Conservation (phyloP, 2,113 vertebrate genomes). For the Polypterus bichir region DNA sequence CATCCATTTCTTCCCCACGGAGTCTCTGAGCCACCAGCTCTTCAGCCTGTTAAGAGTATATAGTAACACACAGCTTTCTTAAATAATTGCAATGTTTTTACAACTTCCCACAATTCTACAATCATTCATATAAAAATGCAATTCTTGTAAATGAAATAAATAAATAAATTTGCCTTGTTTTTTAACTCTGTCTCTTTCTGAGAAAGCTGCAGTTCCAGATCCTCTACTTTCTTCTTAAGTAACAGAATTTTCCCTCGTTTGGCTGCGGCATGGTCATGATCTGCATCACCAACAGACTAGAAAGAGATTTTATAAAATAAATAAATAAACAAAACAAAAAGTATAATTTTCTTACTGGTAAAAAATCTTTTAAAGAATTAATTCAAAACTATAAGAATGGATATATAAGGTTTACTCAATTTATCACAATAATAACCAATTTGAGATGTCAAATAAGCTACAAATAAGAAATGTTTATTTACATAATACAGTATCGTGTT, state of each 20-base stretch:
- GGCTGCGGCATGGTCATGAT: constrained; percentile 55
- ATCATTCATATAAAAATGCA: neutral
- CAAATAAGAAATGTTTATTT: too few relatives aligned
- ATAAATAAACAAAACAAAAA: too few relatives aligned
- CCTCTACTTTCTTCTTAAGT: constrained; percentile 69
- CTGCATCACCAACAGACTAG: constrained; percentile 44
- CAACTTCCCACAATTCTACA: neutral
- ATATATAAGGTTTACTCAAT: too few relatives aligned
- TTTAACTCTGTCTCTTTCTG: constrained; percentile 54
- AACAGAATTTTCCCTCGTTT: constrained; percentile 70
- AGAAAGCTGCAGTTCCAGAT: constrained; percentile 62
- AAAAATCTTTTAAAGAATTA: too few relatives aligned
- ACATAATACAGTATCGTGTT: too few relatives aligned
- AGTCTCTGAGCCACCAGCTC: constrained; percentile 49
- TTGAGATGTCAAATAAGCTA: too few relatives aligned
- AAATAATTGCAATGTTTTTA: neutral
- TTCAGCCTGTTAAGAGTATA: constrained; percentile 29
- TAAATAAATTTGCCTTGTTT: constrained; percentile 39
- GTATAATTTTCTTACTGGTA: too few relatives aligned
- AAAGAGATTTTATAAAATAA: neutral
- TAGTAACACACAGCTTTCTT: neutral
- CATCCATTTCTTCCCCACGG: constrained; percentile 66
- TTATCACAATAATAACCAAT: too few relatives aligned
- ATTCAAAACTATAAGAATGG: too few relatives aligned
- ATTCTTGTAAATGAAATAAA: neutral